Evolutionary conservation across 2,113 vertebrate genomes (phyloP), one percentile per base, ranked within the genome.

Genomic region (Labeo rohita): DNA sequence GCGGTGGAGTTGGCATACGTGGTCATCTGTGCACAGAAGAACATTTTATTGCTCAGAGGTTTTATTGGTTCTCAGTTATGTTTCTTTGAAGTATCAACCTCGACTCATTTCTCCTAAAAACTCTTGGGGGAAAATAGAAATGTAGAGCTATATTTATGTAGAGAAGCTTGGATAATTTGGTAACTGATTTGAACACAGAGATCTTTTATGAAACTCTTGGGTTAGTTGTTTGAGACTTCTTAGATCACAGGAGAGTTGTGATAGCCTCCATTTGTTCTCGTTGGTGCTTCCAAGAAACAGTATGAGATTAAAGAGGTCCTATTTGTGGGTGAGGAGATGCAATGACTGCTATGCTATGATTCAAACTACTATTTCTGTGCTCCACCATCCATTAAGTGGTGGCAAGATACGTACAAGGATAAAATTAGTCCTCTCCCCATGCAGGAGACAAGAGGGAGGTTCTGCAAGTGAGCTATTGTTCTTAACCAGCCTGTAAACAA

Each of bases 1-100:
- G 73, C 8, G 13, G 8, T 68, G 36, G 81, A 80, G n/a, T 88
- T 86, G 82, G 85, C 82, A 88, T 93, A 91, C 89, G 89, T 92
- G 92, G 92, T 86, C 92, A 89, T 39, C 85, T 28, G 45, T 21
- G 76, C 21, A 8, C 39, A 10, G 78, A 85, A 70, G 77, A 34
- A 8, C 13, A 12, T 80, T 39, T 50, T 70, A 68, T 70, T 36
- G 80, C 45, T 47, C 12, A 49, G 39, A 65, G 39, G 75, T 36
- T 61, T 61, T n/a, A n/a, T 61, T 52, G 72, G n/a, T 74, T 49
- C 21, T 61, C 36, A 36, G 15, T 81, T 34, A 34, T 34, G 9
- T 18, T 50, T 82, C 61, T 81, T 49, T 34, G 45, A 81, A 50
- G 23, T 21, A 16, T 66, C 61, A 36, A 5, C 16, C 36, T 16